These are phyloP conservation scores for Hepsetus odoe DNA, from an alignment of 2,113 vertebrate genomes.

Conservation along the genomic window DNA sequence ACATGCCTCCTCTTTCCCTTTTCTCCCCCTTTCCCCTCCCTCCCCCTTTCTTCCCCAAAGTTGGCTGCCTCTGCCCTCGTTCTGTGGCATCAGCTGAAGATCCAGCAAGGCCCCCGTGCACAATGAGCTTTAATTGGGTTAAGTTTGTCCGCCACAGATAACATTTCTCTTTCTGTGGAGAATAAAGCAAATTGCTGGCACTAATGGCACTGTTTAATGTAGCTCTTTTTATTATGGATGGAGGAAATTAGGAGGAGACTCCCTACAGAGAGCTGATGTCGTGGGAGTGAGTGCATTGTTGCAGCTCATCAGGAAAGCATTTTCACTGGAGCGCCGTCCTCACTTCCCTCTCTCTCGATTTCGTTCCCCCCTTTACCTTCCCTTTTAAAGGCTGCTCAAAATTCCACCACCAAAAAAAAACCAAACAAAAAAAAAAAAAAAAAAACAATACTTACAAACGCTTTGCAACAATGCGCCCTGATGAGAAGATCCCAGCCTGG, in stretches of 20 bases:
- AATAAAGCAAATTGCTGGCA: constrained; percentile 76
- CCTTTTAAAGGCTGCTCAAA: constrained; percentile 26
- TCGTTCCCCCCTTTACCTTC: neutral
- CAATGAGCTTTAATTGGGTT: constrained; percentile 83
- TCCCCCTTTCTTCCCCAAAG: constrained; percentile 45
- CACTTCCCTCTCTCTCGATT: constrained; percentile 36
- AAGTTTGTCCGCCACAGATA: constrained; percentile 85
- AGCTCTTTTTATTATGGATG: constrained; percentile 78
- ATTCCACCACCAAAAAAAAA: neutral
- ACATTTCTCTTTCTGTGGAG: constrained; percentile 81
- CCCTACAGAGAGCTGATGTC: constrained; percentile 70
- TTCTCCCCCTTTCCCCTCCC: neutral
- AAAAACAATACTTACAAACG: constrained; percentile 15
- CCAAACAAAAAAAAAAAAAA: constrained; percentile 10
- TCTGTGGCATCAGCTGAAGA: constrained; percentile 62
- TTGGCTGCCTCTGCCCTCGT: constrained; percentile 65
- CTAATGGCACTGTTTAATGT: constrained; percentile 80
- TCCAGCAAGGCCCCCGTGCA: constrained; percentile 72
- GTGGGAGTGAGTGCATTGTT: constrained; percentile 75
- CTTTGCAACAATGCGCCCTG: neutral
- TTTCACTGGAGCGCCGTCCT: constrained; percentile 61
- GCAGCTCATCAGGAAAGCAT: constrained; percentile 65
- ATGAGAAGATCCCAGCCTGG: constrained; percentile 1
- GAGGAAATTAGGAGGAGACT: constrained; percentile 77
- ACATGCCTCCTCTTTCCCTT: constrained; percentile 25